These are phyloP conservation scores for Hydrophis major DNA, from an alignment of 2,797 vertebrate species.

Conservation along the genomic window DNA sequence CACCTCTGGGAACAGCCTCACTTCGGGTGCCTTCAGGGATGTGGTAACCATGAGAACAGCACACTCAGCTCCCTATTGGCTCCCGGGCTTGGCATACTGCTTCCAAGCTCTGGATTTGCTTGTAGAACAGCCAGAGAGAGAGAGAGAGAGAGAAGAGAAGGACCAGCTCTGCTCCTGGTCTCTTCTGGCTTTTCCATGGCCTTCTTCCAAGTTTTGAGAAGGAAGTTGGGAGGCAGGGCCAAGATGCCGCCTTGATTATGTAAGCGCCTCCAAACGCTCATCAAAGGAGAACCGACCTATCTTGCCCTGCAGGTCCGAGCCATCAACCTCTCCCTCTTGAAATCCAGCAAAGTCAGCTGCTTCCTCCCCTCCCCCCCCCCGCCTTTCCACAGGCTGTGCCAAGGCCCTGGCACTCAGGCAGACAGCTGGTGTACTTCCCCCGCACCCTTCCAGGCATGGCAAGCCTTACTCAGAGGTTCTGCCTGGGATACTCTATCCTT, in stretches of 20 bases:
- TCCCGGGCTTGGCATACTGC: not conserved
- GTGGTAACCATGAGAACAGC: slow-evolving; percentile 16
- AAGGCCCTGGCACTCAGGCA: not conserved
- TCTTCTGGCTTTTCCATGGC: not conserved
- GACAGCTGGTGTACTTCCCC: not conserved
- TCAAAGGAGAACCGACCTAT: not conserved
- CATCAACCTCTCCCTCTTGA: not conserved
- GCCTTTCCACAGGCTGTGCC: not conserved
- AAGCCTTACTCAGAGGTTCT: not conserved
- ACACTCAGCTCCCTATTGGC: not conserved
- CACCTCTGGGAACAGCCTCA: not conserved
- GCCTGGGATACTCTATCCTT: not conserved
- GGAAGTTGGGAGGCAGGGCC: not conserved
- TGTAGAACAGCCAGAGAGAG: not conserved
- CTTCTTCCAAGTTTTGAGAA: not conserved
- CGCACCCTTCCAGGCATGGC: not conserved
- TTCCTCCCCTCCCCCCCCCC: not conserved
- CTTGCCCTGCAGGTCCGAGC: not conserved
- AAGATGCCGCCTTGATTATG: not conserved
- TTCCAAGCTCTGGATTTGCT: not conserved
- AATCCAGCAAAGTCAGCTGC: not conserved
- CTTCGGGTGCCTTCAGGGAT: slow-evolving; percentile 2
- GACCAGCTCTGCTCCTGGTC: not conserved
- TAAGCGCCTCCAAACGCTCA: slow-evolving; percentile 1
- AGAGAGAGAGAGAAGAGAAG: not conserved